Evolutionary conservation across 2,888 invertebrate genomes (phyloP), one percentile per base, ranked within the genome.

Genomic region (Eristalis pertinax): DNA sequence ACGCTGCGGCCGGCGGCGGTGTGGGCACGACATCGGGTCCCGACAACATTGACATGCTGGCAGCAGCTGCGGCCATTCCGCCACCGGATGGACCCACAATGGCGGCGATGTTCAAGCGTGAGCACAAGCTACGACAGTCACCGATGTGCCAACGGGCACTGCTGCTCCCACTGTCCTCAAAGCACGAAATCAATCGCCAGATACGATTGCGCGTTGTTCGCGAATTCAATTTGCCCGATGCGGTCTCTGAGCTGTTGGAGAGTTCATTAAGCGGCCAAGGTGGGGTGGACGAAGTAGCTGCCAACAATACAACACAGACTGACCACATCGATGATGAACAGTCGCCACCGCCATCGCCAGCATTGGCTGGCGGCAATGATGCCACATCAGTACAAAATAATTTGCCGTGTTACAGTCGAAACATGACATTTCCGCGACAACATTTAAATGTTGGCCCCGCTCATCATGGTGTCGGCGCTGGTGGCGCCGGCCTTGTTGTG

Each of bases 171-270:
- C 94, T 97, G 87, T 95, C 96, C 8, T 96, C 97, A 89, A 95
- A 96, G 73, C 95, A 95, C 89, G 96, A 97, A 91, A 96, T 97
- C 87, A 95, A 95, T 90, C 94, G 96, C 89, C 96, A 96, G 94
- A 95, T 98, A 89, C 96, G 98, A 79, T 93, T 99, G 90, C 95
- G 98, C 8, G 98, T 98, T 1, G 98, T 99, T 15, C 95, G 99
- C 65, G 99, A 99, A 94, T 97, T 98, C 93, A 98, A 98, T 91
- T 95, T 98, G 84, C 99, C 99, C 0, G 99, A 99, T 93, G 95
- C 96, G 13, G 96, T 97, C 15, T 96, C 97, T 7, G 96, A 97
- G 92, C 94, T 97, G 90, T 93, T 97, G 73, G 96, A 96, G 89
- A 94, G 93, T 89, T 92, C 94, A 2, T 90, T 93, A 88, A 91